A percentile compares a stretch with the other conserved stretches of the same genome.
These are phyloP conservation scores for Xanthia togata DNA, from an alignment of 2,888 invertebrate genomes.

Conservation along the genomic window DNA sequence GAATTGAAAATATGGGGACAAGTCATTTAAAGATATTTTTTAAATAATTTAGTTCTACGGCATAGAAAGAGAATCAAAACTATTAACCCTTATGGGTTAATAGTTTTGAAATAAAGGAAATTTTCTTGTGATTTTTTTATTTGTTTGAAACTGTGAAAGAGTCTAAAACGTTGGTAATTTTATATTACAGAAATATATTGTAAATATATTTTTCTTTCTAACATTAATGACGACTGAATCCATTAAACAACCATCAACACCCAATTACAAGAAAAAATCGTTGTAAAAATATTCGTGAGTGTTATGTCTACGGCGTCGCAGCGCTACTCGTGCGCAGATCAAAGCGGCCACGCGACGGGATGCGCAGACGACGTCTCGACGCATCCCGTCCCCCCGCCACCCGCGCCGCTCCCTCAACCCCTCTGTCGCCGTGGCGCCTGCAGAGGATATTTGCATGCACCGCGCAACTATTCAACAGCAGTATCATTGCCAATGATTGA, in stretches of 20 bases:
- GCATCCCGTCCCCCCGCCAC: slow-evolving; percentile 61
- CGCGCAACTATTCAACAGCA: slow-evolving; percentile 64
- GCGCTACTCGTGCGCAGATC: slow-evolving; percentile 74
- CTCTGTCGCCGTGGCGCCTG: slow-evolving; percentile 70
- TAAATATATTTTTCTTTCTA: background rate
- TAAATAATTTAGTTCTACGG: background rate
- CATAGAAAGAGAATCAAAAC: background rate
- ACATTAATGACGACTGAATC: slow-evolving; percentile 7
- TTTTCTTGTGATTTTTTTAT: background rate
- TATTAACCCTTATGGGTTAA: background rate
- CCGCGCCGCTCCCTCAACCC: slow-evolving; percentile 41
- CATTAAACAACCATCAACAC: slow-evolving; percentile 44
- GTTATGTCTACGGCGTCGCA: slow-evolving; percentile 63
- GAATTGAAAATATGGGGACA: slow-evolving; percentile 43
- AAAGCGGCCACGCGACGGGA: slow-evolving; percentile 83
- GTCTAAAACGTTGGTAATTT: background rate
- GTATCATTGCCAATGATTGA: slow-evolving; percentile 67
- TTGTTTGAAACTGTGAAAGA: background rate
- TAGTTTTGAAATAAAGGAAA: background rate
- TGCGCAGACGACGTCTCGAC: slow-evolving; percentile 88
- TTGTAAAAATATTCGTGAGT: slow-evolving; percentile 42
- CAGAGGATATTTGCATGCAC: slow-evolving; percentile 70
- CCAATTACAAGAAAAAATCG: slow-evolving; percentile 35
- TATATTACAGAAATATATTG: background rate
- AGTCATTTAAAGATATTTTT: background rate